Percentiles rank a stretch among this genome's conserved stretches.
phyloP scores from a whole-genome alignment of 2,888 invertebrate genomes.

The Melanostoma scalare region DNA sequence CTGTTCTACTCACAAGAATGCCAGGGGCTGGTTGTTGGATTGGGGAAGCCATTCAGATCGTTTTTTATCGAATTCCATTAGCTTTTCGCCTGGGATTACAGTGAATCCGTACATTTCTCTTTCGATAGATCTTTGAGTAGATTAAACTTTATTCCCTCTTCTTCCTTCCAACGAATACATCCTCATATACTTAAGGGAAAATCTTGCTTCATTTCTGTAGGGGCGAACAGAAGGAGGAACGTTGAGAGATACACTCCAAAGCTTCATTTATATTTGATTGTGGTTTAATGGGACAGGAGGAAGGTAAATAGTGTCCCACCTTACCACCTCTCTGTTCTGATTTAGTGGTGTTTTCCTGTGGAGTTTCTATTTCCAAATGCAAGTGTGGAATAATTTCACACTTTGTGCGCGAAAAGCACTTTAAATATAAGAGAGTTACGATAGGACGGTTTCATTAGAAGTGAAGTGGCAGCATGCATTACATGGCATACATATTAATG shows the following conservation, averaged over 20 bases:
- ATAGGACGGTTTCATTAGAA: conserved; percentile 34
- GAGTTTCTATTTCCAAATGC: conserved; percentile 11
- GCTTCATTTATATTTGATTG: conserved; percentile 63
- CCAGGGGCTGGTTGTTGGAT: conserved; percentile 11
- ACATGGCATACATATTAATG: conserved; percentile 25
- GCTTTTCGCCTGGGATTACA: conserved; percentile 42
- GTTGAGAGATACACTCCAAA: conserved; percentile 26
- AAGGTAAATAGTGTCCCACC: neutral
- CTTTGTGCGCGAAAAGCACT: conserved; percentile 58
- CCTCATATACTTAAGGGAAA: neutral
- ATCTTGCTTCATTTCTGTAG: neutral
- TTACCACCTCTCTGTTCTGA: conserved; percentile 34
- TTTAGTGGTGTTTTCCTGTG: conserved; percentile 25
- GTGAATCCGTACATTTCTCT: conserved; percentile 38
- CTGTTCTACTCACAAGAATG: conserved; percentile 1
- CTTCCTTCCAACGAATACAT: neutral
- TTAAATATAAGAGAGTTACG: conserved; percentile 34
- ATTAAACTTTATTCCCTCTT: conserved; percentile 35
- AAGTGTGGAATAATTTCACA: conserved; percentile 51
- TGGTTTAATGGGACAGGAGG: conserved; percentile 36
- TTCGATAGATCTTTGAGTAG: conserved; percentile 49
- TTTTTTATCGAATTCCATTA: conserved; percentile 58
- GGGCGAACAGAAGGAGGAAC: conserved; percentile 12
- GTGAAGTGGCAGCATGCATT: conserved; percentile 8
- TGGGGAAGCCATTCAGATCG: conserved; percentile 33